Percentiles rank a stretch among this genome's conserved stretches.
These are phyloP conservation scores for Caenorhabditis imperialis DNA, from an alignment of 2,888 invertebrate genomes.

Conservation along the genomic window DNA sequence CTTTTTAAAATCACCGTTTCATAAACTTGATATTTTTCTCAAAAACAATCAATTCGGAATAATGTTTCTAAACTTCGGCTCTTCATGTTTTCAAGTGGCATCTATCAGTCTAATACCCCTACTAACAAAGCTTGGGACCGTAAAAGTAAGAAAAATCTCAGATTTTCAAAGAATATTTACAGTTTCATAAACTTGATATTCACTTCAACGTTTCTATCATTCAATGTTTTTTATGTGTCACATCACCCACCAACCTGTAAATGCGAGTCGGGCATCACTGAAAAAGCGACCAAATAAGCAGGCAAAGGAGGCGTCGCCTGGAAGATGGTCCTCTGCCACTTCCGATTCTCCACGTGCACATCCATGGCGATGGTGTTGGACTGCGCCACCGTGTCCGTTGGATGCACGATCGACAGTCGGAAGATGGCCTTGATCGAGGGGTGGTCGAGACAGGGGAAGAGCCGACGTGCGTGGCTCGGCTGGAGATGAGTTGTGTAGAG, in stretches of 20 bases:
- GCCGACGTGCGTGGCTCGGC: constrained; percentile 60
- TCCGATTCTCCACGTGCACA: constrained; percentile 58
- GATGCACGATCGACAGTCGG: constrained; percentile 60
- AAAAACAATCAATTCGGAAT: too few species aligned
- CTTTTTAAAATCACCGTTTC: constrained; percentile 5
- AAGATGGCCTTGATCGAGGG: constrained; percentile 63
- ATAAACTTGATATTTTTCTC: constrained; percentile 9
- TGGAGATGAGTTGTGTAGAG: constrained; percentile 64
- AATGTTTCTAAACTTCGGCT: too few species aligned
- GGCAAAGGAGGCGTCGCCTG: constrained; percentile 63
- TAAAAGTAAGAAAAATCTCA: too few species aligned
- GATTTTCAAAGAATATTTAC: too few species aligned
- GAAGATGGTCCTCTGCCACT: constrained; percentile 66
- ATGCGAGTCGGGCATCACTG: constrained; percentile 61
- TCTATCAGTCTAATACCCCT: too few species aligned
- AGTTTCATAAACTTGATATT: constrained; percentile 4
- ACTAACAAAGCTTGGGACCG: too few species aligned
- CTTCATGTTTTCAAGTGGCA: too few species aligned
- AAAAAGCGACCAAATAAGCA: constrained; percentile 64
- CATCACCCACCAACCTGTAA: constrained; percentile 49
- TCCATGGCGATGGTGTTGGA: constrained; percentile 66
- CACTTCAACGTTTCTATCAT: not conserved
- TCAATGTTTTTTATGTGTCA: not conserved
- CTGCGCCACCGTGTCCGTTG: constrained; percentile 60
- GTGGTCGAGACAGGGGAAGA: constrained; percentile 65